Percentiles rank a stretch among this genome's conserved stretches.
Conservation (phyloP, 2,113 vertebrate genomes). For the Elaphurus davidianus region DNA sequence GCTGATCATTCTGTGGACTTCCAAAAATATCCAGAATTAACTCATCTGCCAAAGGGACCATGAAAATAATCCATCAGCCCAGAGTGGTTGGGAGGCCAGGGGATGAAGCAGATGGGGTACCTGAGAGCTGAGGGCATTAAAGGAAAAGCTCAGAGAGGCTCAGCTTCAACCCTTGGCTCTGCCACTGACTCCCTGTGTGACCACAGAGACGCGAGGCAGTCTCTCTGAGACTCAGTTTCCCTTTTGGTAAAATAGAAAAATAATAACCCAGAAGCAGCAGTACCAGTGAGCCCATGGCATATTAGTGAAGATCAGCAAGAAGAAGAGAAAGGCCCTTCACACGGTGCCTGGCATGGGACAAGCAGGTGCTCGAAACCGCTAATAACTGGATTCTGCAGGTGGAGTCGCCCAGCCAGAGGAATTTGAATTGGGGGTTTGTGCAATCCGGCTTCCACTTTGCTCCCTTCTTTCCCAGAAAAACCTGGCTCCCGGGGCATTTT, state of each 20-base stretch:
- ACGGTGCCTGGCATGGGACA: not conserved
- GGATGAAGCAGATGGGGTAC: not conserved
- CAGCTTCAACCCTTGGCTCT: not conserved
- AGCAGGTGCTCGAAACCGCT: not conserved
- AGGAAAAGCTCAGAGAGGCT: not conserved
- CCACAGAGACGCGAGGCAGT: not conserved
- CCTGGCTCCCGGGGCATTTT: slow-evolving; percentile 59
- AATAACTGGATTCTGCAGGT: not conserved
- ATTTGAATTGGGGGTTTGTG: slow-evolving; percentile 15
- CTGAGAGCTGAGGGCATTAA: not conserved
- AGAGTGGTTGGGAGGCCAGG: not conserved
- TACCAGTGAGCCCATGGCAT: not conserved
- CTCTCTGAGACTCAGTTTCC: not conserved
- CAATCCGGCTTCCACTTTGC: slow-evolving; percentile 56
- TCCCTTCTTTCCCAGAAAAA: slow-evolving; percentile 66
- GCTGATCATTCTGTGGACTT: not conserved
- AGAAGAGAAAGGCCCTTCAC: not conserved
- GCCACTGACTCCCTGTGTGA: not conserved
- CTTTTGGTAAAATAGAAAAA: not conserved
- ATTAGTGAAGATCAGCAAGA: not conserved
- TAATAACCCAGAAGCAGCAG: not conserved
- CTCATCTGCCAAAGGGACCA: not conserved
- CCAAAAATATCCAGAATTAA: not conserved
- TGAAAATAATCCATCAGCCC: not conserved
- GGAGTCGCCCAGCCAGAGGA: not conserved